Evolutionary conservation across 2,797 vertebrate genomes (phyloP).

Genomic region (Cossypha polioptera): DNA sequence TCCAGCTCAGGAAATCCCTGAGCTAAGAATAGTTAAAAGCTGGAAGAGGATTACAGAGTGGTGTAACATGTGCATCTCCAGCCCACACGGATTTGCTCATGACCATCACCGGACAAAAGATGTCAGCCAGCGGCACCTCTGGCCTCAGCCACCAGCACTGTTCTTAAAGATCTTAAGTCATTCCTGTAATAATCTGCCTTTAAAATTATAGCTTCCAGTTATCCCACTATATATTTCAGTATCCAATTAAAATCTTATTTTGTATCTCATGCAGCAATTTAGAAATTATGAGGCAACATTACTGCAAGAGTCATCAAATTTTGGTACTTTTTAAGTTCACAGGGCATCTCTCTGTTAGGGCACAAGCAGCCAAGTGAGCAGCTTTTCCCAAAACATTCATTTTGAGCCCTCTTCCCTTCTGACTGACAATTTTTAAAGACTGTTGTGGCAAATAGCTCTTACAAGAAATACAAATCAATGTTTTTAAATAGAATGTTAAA

Average conservation of each 20-base stretch:
- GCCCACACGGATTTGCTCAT: neutral
- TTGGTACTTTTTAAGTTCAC: neutral
- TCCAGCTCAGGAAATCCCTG: conserved; percentile 67
- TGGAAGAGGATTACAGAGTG: conserved; percentile 48
- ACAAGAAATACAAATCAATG: neutral
- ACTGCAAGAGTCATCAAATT: neutral
- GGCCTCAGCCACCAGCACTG: neutral
- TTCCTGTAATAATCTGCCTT: neutral
- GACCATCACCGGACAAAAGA: neutral
- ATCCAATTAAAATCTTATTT: neutral
- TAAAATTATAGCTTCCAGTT: neutral
- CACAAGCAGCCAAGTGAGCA: neutral
- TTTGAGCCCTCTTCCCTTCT: neutral
- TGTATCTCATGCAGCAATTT: neutral
- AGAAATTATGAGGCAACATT: neutral
- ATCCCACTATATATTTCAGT: neutral
- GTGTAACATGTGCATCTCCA: neutral
- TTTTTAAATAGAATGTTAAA: neutral
- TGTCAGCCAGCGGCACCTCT: accelerated
- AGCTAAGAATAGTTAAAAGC: conserved; percentile 55
- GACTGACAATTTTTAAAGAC: neutral
- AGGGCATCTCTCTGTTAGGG: neutral
- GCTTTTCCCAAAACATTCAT: neutral
- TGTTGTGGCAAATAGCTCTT: neutral
- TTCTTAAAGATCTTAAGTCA: neutral